These are phyloP conservation scores for Acridotheres tristis DNA, from an alignment of 2,797 vertebrate genomes.

Conservation along the genomic window DNA sequence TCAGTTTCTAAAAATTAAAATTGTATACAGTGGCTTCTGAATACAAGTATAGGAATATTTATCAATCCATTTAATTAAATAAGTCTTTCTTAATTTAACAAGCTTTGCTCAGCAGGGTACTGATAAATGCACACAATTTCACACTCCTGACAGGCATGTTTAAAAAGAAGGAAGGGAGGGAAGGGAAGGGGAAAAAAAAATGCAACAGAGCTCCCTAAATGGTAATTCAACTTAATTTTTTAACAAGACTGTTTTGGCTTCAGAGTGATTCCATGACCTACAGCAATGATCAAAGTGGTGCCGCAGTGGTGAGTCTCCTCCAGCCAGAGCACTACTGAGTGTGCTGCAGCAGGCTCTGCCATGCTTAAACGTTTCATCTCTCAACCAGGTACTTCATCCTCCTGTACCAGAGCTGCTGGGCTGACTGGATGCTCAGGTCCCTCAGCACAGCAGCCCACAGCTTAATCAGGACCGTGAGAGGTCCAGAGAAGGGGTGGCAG, in stretches of 20 bases:
- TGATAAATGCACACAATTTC: slow-evolving; percentile 25
- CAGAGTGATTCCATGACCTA: slow-evolving; percentile 44
- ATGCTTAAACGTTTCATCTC: neutral
- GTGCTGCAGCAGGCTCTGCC: neutral
- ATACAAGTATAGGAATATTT: neutral
- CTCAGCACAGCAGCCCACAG: neutral
- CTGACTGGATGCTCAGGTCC: neutral
- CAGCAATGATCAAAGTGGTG: slow-evolving; percentile 63
- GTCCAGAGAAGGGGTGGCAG: neutral
- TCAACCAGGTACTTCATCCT: slow-evolving; percentile 14
- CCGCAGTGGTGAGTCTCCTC: neutral
- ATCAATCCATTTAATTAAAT: slow-evolving; percentile 20
- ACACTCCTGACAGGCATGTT: slow-evolving; percentile 22
- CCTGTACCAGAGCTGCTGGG: neutral
- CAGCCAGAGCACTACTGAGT: neutral
- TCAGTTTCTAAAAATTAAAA: slow-evolving; percentile 3
- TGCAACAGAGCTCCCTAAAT: slow-evolving; percentile 8
- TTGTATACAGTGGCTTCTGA: neutral
- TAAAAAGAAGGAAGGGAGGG: slow-evolving; percentile 26
- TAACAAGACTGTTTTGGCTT: slow-evolving; percentile 52
- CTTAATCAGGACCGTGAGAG: neutral
- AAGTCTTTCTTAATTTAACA: slow-evolving; percentile 16
- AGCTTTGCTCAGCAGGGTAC: neutral
- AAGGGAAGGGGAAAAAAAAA: neutral
- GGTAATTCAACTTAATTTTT: slow-evolving; percentile 47